Base-by-base conservation (phyloP, 2,888 invertebrate genomes). In the Melipona beecheii region DNA sequence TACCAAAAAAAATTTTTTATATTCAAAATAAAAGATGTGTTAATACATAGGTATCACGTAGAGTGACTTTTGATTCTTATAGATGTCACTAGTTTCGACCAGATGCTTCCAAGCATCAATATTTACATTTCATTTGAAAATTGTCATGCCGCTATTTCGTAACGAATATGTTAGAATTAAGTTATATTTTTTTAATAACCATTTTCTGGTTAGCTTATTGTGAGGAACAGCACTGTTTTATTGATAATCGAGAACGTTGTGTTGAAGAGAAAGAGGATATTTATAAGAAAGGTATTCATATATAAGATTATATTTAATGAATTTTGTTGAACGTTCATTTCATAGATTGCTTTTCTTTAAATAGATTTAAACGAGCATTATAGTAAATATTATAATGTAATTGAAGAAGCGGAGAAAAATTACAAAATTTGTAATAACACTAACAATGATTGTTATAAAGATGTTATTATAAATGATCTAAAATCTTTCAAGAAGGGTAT, bases 401-500 rank as follows among this genome's bases (percentile, higher is more conserved):
- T 97, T 79, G 91, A 95, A 72, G 89, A 94, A 24, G 96, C 97
- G 0, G 91, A 93, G 36, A 52, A 78, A 36, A 91, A 94, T 13
- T 96, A 96, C 91, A 90, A 92, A 78, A 95, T 96, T 17, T 97
- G 97, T 93, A 94, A 95, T 73, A 93, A 90, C 43, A 93, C 92
- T 17, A 96, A 96, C 86, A 97, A 97, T 92, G 95, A 95, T 72
- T 97, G 97, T 91, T 96, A 96, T 92, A 93, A 94, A 77, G 93
- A 95, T 89, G 96, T 97, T 11, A 96, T 98, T 77, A 94, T 95
- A 19, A 94, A 95, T 49, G 98, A 98, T 94, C 95, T 99, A 76
- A 94, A 94, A 75, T 95, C 96, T 11, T 99, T 97, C 94, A 95
- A 95, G 87, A 95, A 93, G 66, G 98, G 98, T 65, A 97, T 99